These are phyloP conservation scores for Setophaga kirtlandii DNA, from an alignment of 2,113 vertebrate genomes.

Conservation along the genomic window DNA sequence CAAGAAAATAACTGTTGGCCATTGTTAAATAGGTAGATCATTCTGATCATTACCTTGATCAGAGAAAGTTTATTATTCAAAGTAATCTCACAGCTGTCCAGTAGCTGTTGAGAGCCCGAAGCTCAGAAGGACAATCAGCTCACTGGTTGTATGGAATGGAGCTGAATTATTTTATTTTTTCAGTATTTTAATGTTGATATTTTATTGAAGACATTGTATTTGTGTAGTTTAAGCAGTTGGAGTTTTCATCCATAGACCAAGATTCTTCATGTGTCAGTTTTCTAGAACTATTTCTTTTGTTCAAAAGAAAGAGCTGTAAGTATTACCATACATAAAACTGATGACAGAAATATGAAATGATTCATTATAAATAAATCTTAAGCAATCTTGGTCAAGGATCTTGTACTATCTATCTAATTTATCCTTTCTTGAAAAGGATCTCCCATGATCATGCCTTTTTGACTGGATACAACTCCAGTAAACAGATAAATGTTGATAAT, in stretches of 20 bases:
- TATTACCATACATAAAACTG: neutral
- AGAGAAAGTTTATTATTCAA: conserved; percentile 27
- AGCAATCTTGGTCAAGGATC: neutral
- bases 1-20: neutral
- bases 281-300: neutral
- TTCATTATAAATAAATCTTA: neutral
- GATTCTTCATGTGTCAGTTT: neutral
- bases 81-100: conserved; percentile 4
- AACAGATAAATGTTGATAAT: neutral
- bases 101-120: neutral
- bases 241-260: neutral
- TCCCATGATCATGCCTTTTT: neutral
- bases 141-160: neutral
- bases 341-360: neutral
- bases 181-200: neutral
- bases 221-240: neutral
- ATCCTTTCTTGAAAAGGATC: neutral
- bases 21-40: neutral
- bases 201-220: neutral
- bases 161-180: neutral
- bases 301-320: neutral
- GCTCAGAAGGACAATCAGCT: neutral
- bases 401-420: neutral
- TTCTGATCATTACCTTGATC: neutral
- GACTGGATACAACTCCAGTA: neutral